A percentile compares a stretch with the other conserved stretches of the same genome.
phyloP scores from a whole-genome alignment of 2,113 vertebrate species.

The Sula dactylatra region DNA sequence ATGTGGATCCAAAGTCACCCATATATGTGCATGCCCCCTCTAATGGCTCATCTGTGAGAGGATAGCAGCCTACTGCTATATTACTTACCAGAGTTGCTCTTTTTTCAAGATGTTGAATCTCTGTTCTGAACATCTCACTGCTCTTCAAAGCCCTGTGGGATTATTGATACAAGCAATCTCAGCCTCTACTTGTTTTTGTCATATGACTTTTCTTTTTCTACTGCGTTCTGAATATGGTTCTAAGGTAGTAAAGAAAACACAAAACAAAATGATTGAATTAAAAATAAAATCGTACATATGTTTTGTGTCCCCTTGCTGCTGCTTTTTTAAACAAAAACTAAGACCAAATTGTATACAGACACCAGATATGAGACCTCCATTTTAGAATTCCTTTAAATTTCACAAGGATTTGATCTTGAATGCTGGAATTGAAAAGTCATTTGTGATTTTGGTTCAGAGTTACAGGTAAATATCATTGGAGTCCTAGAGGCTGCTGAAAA shows the following conservation, averaged over 20 bases:
- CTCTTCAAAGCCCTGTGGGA: background rate
- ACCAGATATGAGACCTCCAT: background rate
- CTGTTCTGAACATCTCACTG: background rate
- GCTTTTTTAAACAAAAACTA: background rate
- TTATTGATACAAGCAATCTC: background rate
- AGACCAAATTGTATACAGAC: too few species aligned
- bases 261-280: accelerated
- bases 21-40: accelerated
- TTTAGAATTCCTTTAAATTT: background rate
- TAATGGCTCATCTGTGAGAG: background rate
- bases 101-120: background rate
- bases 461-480: background rate
- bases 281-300: background rate
- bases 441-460: background rate
- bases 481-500: background rate
- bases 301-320: background rate
- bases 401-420: background rate
- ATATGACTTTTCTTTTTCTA: background rate
- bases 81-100: background rate
- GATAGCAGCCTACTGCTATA: accelerated
- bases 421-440: background rate
- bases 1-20: background rate
- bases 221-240: background rate
- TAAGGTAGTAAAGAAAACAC: background rate
- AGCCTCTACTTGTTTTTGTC: background rate